These are phyloP conservation scores for Pseudomyrmex pallidus DNA, from an alignment of 1,140 invertebrate genomes.

Conservation along the genomic window DNA sequence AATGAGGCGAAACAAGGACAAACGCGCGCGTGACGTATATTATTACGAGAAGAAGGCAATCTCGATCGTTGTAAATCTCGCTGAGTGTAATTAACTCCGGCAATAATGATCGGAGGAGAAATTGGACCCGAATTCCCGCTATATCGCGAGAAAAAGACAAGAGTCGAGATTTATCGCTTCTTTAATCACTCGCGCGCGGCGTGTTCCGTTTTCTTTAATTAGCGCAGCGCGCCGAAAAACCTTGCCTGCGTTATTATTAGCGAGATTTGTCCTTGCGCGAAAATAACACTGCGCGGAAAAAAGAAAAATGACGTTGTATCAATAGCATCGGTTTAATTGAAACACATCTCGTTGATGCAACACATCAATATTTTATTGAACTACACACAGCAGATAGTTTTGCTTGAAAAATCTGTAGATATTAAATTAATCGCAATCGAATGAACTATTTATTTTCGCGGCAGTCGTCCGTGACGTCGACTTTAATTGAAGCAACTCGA, in stretches of 20 bases:
- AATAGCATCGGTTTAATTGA: too few relatives aligned
- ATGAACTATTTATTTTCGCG: too few relatives aligned
- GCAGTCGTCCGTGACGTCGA: too few relatives aligned
- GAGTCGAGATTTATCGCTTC: constrained; percentile 52
- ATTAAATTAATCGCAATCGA: too few relatives aligned
- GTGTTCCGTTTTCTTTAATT: constrained; percentile 30
- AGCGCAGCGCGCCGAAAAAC: constrained; percentile 6
- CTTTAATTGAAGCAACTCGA: too few relatives aligned
- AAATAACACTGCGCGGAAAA: not conserved
- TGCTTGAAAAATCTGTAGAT: too few relatives aligned
- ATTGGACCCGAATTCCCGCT: constrained; percentile 45
- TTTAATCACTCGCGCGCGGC: constrained; percentile 46
- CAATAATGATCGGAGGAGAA: constrained; percentile 52
- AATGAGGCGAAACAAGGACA: constrained; percentile 22
- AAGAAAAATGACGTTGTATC: not conserved
- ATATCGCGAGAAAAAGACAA: constrained; percentile 29
- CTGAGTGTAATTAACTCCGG: constrained; percentile 51
- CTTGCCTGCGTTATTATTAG: not conserved
- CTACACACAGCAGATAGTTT: too few relatives aligned
- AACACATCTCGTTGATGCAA: too few relatives aligned
- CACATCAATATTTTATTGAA: too few relatives aligned
- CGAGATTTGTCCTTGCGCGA: not conserved
- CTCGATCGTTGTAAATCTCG: constrained; percentile 57
- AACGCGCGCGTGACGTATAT: constrained; percentile 30
- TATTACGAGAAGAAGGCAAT: constrained; percentile 56